Evolutionary conservation across 2,888 invertebrate genomes (phyloP), one percentile per base, ranked within the genome.

Genomic region (Drosophila nigricruria): DNA sequence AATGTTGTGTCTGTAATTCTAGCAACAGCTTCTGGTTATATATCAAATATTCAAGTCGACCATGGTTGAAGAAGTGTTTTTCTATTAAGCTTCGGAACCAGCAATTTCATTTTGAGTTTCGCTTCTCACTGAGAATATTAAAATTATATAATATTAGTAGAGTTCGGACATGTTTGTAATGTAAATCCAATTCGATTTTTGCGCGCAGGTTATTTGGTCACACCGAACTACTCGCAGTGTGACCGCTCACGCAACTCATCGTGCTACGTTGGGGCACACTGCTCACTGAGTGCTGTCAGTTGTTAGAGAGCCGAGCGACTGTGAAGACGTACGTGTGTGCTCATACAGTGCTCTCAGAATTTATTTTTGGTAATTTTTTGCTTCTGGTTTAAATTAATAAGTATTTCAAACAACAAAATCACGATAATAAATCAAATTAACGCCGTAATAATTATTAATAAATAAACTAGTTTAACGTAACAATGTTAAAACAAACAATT

Each of bases 291-390:
- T 45, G 62, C 74, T 60, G 77, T 77, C 74, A 77, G 77, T 77
- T 77, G 77, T 77, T 77, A 77, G 76, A 80, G 79, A 79, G 81
- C 81, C 81, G 79, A 81, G 79, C 81, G 81, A 79, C 79, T 78
- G 81, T 82, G 80, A 85, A 88, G 88, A 82, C 83, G 88, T 85
- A 82, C 83, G 83, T 88, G 83, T 88, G 83, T 88, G 88, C 88
- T 83, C 82, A 80, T 68, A 82, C 82, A 79, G 83, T 88, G 88
- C 83, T 83, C 82, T 83, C 82, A 81, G 86, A 88, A 88, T 81
- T 77, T 84, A 87, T 84, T 87, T 85, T 88, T 84, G 83, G 88
- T 88, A 82, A 84, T 74, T 82, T 72, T 74, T 78, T 69, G 65
- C 74, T 85, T 68, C 74, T 83, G 80, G 64, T 73, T 76, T 65